Conservation (phyloP, 2,797 vertebrate species). For the Nyctibius grandis region DNA sequence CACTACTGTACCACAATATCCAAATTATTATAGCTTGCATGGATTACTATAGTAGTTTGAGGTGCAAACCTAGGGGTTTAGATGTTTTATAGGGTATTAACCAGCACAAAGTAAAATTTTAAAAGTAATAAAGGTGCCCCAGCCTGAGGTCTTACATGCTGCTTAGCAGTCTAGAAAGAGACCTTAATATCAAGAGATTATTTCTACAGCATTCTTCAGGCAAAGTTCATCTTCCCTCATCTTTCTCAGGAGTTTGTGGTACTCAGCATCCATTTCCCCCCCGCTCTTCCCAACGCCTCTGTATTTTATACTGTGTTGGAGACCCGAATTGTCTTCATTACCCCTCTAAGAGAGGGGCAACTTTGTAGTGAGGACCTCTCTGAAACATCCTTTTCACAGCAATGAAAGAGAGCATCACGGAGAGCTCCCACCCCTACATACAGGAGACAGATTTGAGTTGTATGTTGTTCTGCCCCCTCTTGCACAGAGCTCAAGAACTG, state of each 20-base stretch:
- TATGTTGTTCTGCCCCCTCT: neutral
- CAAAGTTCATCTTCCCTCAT: neutral
- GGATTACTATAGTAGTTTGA: neutral
- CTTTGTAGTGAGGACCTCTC: neutral
- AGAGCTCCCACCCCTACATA: neutral
- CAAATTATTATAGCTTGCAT: neutral
- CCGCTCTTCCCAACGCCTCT: neutral
- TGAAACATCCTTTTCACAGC: neutral
- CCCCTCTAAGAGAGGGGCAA: neutral
- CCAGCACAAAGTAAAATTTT: neutral
- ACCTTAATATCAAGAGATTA: neutral
- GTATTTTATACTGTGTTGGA: neutral
- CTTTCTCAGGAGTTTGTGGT: neutral
- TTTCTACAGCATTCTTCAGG: neutral
- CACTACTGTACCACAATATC: neutral
- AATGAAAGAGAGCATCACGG: neutral
- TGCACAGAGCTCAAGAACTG: neutral
- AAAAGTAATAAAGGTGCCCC: neutral
- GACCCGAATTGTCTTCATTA: fast-evolving
- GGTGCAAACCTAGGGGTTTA: neutral
- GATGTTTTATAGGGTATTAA: neutral
- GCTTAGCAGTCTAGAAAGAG: neutral
- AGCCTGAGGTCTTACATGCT: neutral
- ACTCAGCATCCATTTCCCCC: neutral
- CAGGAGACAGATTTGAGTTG: neutral